phyloP scores from a whole-genome alignment of 2,797 vertebrate genomes.

The Paratrypauchen microcephalus region DNA sequence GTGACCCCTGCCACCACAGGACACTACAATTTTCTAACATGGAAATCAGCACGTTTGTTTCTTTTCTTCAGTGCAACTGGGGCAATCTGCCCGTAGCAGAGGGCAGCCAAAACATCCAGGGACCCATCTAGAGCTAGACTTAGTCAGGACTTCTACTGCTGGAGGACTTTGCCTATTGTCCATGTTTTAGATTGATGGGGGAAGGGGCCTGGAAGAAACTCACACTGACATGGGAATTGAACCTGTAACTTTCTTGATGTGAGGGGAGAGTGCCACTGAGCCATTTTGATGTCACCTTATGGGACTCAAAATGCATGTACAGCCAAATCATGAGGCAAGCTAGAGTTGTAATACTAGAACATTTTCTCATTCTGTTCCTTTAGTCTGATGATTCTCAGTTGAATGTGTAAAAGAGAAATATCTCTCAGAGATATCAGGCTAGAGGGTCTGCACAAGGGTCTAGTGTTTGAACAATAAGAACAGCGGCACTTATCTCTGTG shows the following conservation, averaged over 20 bases:
- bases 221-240: not conserved
- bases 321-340: too few relatives aligned
- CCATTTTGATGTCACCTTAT: not conserved
- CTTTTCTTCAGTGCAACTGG: not conserved
- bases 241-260: not conserved
- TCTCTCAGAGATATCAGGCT: not conserved
- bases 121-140: too few relatives aligned
- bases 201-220: too few relatives aligned
- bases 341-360: not conserved
- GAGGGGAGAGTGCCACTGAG: not conserved
- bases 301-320: too few relatives aligned
- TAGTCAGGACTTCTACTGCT: not conserved
- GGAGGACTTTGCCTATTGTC: not conserved
- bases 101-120: too few relatives aligned
- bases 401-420: not conserved
- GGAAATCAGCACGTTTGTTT: too few relatives aligned
- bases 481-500: constrained; percentile 50
- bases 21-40: too few relatives aligned
- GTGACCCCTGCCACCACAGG: too few relatives aligned
- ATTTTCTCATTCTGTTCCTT: not conserved
- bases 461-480: constrained; percentile 28
- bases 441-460: not conserved
- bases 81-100: too few relatives aligned
- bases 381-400: not conserved
- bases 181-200: not conserved